Evolutionary conservation across 2,113 vertebrate species (phyloP).

Genomic region (Phycodurus eques): DNA sequence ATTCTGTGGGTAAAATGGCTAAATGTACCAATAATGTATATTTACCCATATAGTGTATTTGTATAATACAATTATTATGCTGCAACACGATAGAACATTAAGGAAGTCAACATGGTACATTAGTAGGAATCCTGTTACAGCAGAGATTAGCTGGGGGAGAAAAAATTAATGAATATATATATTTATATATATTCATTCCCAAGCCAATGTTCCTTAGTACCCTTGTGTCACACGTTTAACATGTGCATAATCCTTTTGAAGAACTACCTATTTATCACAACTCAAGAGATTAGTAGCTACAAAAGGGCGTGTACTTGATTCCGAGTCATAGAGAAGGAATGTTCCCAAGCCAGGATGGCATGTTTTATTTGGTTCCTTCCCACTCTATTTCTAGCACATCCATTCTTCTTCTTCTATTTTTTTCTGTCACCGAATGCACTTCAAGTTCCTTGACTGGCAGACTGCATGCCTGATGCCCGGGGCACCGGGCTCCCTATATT

Average conservation of each 20-base stretch:
- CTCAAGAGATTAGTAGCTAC: slow-evolving; percentile 29
- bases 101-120: neutral
- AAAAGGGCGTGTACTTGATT: slow-evolving; percentile 13
- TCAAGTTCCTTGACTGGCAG: slow-evolving; percentile 61
- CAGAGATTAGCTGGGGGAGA: neutral
- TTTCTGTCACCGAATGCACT: slow-evolving; percentile 8
- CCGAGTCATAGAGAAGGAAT: neutral
- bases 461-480: slow-evolving; percentile 61
- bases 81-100: neutral
- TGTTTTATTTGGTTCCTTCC: slow-evolving; percentile 50
- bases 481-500: slow-evolving; percentile 67
- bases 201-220: neutral
- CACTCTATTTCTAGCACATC: slow-evolving; percentile 50
- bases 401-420: slow-evolving; percentile 13
- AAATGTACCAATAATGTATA: too few species aligned
- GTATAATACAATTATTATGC: neutral
- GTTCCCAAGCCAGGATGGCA: slow-evolving; percentile 29
- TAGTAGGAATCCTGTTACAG: neutral
- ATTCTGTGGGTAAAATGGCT: too few species aligned
- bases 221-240: neutral
- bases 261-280: neutral
- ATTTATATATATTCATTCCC: neutral
- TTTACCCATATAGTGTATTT: neutral
- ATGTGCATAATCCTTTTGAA: slow-evolving; percentile 17
- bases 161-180: neutral